These are phyloP conservation scores for Sicus ferrugineus DNA, from an alignment of 2,888 invertebrate genomes.

Conservation along the genomic window DNA sequence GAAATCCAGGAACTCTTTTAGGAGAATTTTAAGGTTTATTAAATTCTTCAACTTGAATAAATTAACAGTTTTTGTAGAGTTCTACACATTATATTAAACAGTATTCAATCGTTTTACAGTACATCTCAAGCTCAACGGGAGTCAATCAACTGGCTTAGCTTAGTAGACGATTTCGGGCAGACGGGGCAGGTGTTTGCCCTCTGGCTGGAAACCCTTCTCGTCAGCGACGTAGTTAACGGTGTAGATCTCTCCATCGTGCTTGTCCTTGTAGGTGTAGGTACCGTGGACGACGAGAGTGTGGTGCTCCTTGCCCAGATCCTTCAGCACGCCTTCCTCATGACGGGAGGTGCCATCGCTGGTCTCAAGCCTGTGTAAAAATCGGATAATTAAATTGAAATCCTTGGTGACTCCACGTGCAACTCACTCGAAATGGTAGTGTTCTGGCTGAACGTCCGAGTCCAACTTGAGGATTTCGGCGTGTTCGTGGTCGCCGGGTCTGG, in stretches of 20 bases:
- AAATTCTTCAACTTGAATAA: too few relatives aligned
- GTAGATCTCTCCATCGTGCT: conserved; percentile 66
- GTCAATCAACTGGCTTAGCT: too few relatives aligned
- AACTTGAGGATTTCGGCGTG: conserved; percentile 52
- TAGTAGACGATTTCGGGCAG: conserved; percentile 13
- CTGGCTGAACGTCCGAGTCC: conserved; percentile 67
- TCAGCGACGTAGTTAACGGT: conserved; percentile 58
- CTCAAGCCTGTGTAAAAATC: conserved; percentile 27
- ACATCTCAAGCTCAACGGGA: too few relatives aligned
- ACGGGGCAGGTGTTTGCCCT: conserved; percentile 53
- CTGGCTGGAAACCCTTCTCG: conserved; percentile 57
- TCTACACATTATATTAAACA: too few relatives aligned
- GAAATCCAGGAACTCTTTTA: too few relatives aligned
- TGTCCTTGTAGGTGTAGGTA: conserved; percentile 50
- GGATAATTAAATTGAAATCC: not conserved
- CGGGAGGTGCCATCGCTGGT: conserved; percentile 37
- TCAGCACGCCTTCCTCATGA: conserved; percentile 32
- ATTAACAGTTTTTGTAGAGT: too few relatives aligned
- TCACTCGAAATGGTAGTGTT: conserved; percentile 69
- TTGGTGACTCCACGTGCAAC: not conserved
- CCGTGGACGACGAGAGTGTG: conserved; percentile 47
- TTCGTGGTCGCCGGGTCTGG: conserved; percentile 34
- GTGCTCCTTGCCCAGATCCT: conserved; percentile 39
- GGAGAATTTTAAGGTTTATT: too few relatives aligned
- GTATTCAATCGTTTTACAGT: too few relatives aligned